phyloP scores from a whole-genome alignment of 2,888 invertebrate genomes.

The Patella ulyssiponensis region DNA sequence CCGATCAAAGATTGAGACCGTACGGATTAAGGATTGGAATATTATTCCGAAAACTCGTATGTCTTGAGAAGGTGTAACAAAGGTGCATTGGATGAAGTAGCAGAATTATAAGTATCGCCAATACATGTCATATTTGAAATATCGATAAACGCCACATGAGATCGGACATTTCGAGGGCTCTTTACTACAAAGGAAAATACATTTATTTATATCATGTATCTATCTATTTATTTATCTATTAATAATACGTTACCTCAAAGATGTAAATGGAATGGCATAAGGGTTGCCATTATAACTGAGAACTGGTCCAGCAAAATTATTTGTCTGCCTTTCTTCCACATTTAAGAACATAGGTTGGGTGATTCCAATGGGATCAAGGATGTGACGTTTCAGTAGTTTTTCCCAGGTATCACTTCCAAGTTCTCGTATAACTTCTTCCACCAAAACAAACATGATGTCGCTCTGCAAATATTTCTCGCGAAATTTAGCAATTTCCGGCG shows the following conservation, averaged over 20 bases:
- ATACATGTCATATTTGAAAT: too few relatives aligned
- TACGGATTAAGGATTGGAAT: not conserved
- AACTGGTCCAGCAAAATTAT: conserved; percentile 26
- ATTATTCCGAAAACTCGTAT: not conserved
- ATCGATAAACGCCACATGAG: too few relatives aligned
- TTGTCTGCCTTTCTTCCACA: conserved; percentile 16
- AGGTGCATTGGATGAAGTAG: not conserved
- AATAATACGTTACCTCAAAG: conserved; percentile 20
- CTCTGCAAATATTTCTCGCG: conserved; percentile 55
- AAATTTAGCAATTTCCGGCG: conserved; percentile 47
- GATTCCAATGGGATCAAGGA: conserved; percentile 52
- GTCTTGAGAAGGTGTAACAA: not conserved
- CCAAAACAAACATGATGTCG: conserved; percentile 59
- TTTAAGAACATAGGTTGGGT: conserved; percentile 36
- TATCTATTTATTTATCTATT: not conserved
- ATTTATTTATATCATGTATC: too few relatives aligned
- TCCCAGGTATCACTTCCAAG: conserved; percentile 52
- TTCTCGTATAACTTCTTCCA: conserved; percentile 52
- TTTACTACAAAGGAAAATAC: too few relatives aligned
- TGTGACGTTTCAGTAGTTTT: conserved; percentile 44
- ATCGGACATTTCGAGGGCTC: too few relatives aligned
- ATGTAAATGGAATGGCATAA: conserved; percentile 22
- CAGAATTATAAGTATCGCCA: too few relatives aligned
- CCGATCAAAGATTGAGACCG: too few relatives aligned
- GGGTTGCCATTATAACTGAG: conserved; percentile 20